These are phyloP conservation scores for Aurelia sp. DNA, from an alignment of 30 jellyfish, hydroid and myxozoan genomes.

Conservation along the genomic window DNA sequence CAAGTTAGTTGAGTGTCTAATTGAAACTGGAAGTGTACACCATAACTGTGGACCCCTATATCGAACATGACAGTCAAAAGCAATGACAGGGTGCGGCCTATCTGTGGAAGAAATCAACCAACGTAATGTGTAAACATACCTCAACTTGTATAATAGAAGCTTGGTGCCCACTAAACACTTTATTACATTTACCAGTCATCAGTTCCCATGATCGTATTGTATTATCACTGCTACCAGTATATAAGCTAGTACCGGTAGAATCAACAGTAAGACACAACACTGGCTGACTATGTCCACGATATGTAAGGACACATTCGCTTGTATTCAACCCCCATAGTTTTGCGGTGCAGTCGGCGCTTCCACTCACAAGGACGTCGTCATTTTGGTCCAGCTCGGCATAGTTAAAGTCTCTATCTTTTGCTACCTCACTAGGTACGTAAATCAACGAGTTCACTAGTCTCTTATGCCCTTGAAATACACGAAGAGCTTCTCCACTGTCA, in stretches of 20 bases:
- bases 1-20: no score
- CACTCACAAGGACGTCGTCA: conserved; percentile 83
- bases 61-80: no score
- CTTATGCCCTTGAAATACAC: conserved; percentile 87
- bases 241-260: conserved; percentile 73
- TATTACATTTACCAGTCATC: conserved; percentile 83
- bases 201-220: conserved; percentile 88
- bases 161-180: conserved; percentile 81
- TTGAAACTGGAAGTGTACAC: no score
- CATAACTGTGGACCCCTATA: no score
- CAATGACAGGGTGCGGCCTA: no score
- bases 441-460: conserved; percentile 86
- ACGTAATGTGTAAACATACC: conserved; percentile 48
- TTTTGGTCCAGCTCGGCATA: conserved; percentile 89
- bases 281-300: conserved; percentile 91
- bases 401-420: conserved; percentile 75
- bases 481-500: conserved; percentile 88
- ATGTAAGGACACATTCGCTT: conserved; percentile 80
- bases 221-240: conserved; percentile 93
- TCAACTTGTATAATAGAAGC: conserved; percentile 88
- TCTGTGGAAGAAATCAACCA: background rate
- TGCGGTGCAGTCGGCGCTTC: conserved; percentile 95
- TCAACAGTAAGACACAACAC: conserved; percentile 91
- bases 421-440: conserved; percentile 83
- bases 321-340: conserved; percentile 92